Conservation (phyloP, 2,888 invertebrate species). For the Orthosia gracilis region DNA sequence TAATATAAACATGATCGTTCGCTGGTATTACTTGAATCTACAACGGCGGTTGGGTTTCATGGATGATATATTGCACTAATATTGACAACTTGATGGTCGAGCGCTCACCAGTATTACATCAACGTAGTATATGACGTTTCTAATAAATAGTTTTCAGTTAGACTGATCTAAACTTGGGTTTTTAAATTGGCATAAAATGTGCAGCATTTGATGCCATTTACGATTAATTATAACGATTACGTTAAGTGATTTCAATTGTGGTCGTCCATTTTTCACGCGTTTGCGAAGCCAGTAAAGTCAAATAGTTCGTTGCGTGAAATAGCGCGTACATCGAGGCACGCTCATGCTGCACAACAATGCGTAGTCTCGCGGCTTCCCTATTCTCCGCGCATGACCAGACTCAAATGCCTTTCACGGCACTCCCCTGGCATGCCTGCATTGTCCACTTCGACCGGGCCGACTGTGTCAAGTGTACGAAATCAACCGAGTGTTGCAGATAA, state of each 20-base stretch:
- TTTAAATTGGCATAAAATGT: neutral
- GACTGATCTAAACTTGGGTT: neutral
- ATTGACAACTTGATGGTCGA: conserved; percentile 53
- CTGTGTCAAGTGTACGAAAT: conserved; percentile 6
- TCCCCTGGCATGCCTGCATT: conserved; percentile 19
- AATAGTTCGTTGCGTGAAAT: conserved; percentile 5
- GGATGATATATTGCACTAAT: conserved; percentile 58
- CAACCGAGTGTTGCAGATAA: conserved; percentile 31
- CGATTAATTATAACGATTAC: no score
- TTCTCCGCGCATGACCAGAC: conserved; percentile 31
- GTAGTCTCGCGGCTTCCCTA: neutral
- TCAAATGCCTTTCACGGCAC: conserved; percentile 22
- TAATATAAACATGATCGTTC: conserved; percentile 46
- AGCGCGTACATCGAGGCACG: neutral
- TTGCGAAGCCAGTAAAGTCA: neutral
- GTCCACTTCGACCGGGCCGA: neutral
- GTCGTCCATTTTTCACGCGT: neutral
- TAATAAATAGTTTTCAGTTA: conserved; percentile 7
- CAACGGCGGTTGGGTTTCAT: conserved; percentile 48
- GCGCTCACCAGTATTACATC: conserved; percentile 34
- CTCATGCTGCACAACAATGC: conserved; percentile 14
- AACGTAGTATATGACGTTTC: conserved; percentile 3
- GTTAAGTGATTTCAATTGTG: neutral
- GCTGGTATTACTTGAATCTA: conserved; percentile 52
- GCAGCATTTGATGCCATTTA: no score